phyloP scores from a whole-genome alignment of 35 echinoderm and acorn worm species.

The Lytechinus variegatus region DNA sequence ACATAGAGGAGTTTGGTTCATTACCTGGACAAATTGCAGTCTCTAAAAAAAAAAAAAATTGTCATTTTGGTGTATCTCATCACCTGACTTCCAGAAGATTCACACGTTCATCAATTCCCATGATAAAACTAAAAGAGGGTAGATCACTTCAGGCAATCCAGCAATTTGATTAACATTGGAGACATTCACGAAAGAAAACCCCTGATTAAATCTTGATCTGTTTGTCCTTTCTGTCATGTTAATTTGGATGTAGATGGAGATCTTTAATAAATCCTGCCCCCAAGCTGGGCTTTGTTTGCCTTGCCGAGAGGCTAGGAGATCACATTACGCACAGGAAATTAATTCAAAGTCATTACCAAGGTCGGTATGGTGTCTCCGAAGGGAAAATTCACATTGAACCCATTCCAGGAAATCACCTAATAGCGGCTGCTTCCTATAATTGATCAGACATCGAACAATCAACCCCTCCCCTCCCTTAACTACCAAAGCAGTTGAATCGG shows the following conservation, averaged over 20 bases:
- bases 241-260: background rate
- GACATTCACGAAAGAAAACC: background rate
- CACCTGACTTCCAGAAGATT: background rate
- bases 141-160: background rate
- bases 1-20: too few species aligned
- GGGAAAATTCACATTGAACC: constrained; percentile 2
- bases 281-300: background rate
- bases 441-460: background rate
- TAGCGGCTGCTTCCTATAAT: background rate
- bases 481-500: too few species aligned
- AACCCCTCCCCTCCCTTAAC: background rate
- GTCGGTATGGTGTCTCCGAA: background rate
- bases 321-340: background rate
- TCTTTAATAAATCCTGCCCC: background rate
- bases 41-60: too few species aligned
- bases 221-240: background rate
- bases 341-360: background rate
- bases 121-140: background rate
- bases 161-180: background rate
- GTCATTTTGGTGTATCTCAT: background rate
- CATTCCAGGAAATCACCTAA: background rate
- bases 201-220: background rate
- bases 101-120: background rate
- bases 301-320: background rate
- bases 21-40: too few species aligned